Percentiles rank a stretch among this genome's conserved stretches.
Conservation (phyloP, 2,113 vertebrate species). For the Leptosomus discolor region DNA sequence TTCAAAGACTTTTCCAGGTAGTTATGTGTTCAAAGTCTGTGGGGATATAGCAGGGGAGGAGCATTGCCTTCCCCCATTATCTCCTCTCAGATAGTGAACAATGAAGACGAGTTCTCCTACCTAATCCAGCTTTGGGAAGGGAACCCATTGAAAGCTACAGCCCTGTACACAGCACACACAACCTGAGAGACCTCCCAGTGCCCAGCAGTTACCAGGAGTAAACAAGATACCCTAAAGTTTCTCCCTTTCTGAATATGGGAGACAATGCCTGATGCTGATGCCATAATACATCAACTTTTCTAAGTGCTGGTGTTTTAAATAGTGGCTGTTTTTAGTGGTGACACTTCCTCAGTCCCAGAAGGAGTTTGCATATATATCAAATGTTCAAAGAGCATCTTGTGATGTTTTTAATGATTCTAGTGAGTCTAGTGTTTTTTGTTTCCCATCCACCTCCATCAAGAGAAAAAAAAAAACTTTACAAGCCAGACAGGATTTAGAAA, state of each 20-base stretch:
- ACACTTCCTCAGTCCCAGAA: neutral
- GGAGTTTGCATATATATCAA: neutral
- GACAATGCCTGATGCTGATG: neutral
- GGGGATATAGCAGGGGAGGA: constrained; percentile 61
- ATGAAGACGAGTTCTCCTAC: neutral
- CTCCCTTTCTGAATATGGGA: neutral
- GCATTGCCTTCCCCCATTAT: constrained; percentile 36
- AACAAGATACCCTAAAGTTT: neutral
- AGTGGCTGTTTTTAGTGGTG: fast-evolving
- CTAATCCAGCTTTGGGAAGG: constrained; percentile 11
- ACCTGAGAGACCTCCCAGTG: neutral
- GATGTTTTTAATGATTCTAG: neutral
- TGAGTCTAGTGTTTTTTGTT: neutral
- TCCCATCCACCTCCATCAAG: neutral
- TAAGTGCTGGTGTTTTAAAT: neutral
- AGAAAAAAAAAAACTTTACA: neutral
- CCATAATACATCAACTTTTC: neutral
- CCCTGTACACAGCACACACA: neutral
- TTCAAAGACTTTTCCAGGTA: constrained; percentile 51
- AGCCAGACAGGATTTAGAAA: neutral
- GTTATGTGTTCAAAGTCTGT: constrained; percentile 51
- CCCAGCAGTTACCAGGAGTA: neutral
- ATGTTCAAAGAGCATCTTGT: neutral
- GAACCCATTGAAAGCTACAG: neutral
- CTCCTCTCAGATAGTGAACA: neutral